Base-by-base conservation (phyloP, 2,888 invertebrate species). In the Drosophila macrospina region DNA sequence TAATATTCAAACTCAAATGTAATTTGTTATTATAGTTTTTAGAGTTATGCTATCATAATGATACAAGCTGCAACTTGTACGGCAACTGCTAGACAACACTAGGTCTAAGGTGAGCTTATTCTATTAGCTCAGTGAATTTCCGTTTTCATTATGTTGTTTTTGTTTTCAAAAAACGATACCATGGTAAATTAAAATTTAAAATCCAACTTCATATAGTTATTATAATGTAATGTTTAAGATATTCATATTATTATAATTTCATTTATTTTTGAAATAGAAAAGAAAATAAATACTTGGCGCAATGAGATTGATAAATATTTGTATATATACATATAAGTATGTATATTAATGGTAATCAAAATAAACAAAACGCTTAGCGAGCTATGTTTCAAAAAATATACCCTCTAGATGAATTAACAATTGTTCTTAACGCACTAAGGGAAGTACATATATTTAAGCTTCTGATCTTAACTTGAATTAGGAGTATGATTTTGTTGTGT, bases 21-120 rank as follows among this genome's bases (percentile, higher is more conserved):
- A 60, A 39, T 77, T 77, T 74, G 78, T 72, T 77, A 56, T 44
- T 47, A 57, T 77, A 77, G 73, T 60, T 65, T 52, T 52, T 71
- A 77, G 20, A 44, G 47, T 15, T 16, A 45, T 39, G 30, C 8
- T 37, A 13, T 32, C 7, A 20, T 51, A 44, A 50, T 44, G 36
- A 50, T 37, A 26, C 32, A 55, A 37, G 7, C 30, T 34, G 6
- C 4, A 16, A 41, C 10, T 16, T 51, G 26, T 64, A 77, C 50
- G 20, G 6, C 36, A 41, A 28, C 15, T 44, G 11, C 42, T 36
- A 6, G 15, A 24, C 36, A n/a, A n/a, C n/a, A n/a, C 28, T 69
- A 48, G 42, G 20, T 1, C n/a, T 64, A 51, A 42, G 26, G 44
- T 26, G n/a, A 56, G 59, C 44, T 36, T 36, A 30, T 24, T 57